Evolutionary conservation across 2,797 vertebrate genomes (phyloP).

Genomic region (Sparidentex hasta): DNA sequence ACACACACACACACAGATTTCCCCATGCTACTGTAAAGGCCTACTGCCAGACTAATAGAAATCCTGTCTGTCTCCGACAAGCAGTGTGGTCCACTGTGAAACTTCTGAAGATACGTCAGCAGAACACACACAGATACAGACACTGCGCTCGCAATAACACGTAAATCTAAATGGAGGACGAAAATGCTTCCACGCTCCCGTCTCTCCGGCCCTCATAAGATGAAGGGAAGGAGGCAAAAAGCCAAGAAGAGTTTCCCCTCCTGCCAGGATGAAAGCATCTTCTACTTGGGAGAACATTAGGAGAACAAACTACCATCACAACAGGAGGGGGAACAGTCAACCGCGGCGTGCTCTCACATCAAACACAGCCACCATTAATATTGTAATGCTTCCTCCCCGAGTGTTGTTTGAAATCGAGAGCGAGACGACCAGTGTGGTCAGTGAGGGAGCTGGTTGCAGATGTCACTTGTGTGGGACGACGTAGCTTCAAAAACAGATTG

Average conservation of each 20-base stretch:
- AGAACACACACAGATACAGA: slow-evolving; percentile 14
- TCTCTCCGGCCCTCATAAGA: slow-evolving; percentile 56
- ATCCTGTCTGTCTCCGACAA: slow-evolving; percentile 68
- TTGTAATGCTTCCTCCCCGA: slow-evolving; percentile 71
- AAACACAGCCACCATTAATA: slow-evolving; percentile 82
- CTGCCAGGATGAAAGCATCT: slow-evolving; percentile 86
- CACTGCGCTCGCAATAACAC: slow-evolving; percentile 23
- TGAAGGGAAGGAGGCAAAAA: slow-evolving; percentile 64
- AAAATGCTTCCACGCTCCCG: slow-evolving; percentile 36
- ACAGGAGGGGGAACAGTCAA: slow-evolving; percentile 85
- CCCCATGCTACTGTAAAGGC: slow-evolving; percentile 73
- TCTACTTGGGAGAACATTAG: slow-evolving; percentile 87
- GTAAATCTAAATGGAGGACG: slow-evolving; percentile 31
- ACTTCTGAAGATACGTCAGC: slow-evolving; percentile 30
- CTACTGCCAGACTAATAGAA: slow-evolving; percentile 67
- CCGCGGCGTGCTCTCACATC: slow-evolving; percentile 82
- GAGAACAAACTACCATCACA: slow-evolving; percentile 85
- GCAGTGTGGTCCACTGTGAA: slow-evolving; percentile 67
- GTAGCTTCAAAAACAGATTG: slow-evolving; percentile 18
- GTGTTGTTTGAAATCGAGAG: slow-evolving; percentile 66
- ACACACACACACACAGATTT: slow-evolving; percentile 28
- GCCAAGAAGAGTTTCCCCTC: slow-evolving; percentile 76
- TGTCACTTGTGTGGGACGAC: slow-evolving; percentile 26
- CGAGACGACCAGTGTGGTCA: slow-evolving; percentile 67
- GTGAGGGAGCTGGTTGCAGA: slow-evolving; percentile 45